These are phyloP conservation scores for silkworm (Bombyx mori) DNA, from an alignment of 1,140 invertebrate genomes.

Conservation along the genomic window ASM3026992v2 NC_085128.1:8305001-8305500, in stretches of 20 bases:
- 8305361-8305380: too few species aligned
- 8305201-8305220: slow-evolving; percentile 82
- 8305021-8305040: slow-evolving; percentile 61
- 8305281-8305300: neutral
- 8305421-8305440: too few species aligned
- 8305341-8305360: neutral
- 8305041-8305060: slow-evolving; percentile 79
- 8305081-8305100: slow-evolving; percentile 84
- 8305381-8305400: too few species aligned
- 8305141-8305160: slow-evolving; percentile 84
- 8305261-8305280: neutral
- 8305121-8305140: slow-evolving; percentile 81
- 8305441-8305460: too few species aligned
- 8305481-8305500: too few species aligned
- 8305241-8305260: neutral
- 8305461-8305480: too few species aligned
- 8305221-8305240: slow-evolving; percentile 72
- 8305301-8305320: too few species aligned
- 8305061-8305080: slow-evolving; percentile 80
- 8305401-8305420: too few species aligned
- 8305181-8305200: slow-evolving; percentile 82
- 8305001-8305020: slow-evolving; percentile 51
- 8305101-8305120: slow-evolving; percentile 78
- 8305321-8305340: neutral
- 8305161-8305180: slow-evolving; percentile 82